Percentiles rank a stretch among this genome's conserved stretches.
Evolutionary conservation across 2,797 vertebrate species (phyloP).

Genomic region (Hypotaenidia okinawae): DNA sequence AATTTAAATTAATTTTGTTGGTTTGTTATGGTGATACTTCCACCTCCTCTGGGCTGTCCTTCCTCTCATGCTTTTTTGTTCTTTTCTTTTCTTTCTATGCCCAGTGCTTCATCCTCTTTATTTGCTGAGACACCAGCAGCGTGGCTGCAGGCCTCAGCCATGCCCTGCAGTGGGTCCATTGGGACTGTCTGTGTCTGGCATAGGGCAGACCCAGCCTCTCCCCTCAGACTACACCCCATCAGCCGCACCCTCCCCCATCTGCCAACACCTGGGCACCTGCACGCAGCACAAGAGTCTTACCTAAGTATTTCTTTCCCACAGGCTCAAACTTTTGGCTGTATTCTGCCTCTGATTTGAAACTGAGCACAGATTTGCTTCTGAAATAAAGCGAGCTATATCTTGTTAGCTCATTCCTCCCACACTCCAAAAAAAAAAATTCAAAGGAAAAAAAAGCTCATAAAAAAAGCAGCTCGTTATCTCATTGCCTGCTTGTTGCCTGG

Average conservation of each 20-base stretch:
- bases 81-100: background rate
- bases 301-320: background rate
- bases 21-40: background rate
- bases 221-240: too few species aligned
- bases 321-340: background rate
- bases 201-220: fast-evolving
- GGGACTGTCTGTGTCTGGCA: background rate
- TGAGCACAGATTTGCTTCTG: background rate
- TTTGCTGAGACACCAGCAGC: background rate
- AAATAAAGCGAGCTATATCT: background rate
- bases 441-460: too few species aligned
- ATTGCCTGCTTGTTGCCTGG: background rate
- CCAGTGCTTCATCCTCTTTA: background rate
- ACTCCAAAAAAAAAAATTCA: background rate
- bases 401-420: too few species aligned
- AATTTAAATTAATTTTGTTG: background rate
- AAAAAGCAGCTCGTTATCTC: background rate
- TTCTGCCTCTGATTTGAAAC: background rate
- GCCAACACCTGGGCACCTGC: background rate
- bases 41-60: fast-evolving
- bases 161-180: fast-evolving
- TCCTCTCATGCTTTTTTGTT: background rate
- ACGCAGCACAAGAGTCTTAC: background rate
- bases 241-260: background rate
- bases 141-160: background rate